These are phyloP conservation scores for Ailurus styani DNA, from an alignment of 2,113 vertebrate genomes.

Conservation along the genomic window DNA sequence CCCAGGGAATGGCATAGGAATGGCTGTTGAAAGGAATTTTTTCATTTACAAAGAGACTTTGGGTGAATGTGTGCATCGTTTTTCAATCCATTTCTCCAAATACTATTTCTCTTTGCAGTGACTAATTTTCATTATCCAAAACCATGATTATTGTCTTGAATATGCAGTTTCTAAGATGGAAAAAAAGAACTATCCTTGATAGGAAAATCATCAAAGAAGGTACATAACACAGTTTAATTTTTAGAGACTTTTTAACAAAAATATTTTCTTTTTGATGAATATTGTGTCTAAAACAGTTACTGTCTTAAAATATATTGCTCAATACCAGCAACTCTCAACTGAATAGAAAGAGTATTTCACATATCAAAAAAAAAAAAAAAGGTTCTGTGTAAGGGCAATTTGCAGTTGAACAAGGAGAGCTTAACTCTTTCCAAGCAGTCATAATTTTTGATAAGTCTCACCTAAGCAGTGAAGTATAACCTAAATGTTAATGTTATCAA, in stretches of 20 bases:
- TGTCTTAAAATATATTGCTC: neutral
- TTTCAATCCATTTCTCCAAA: neutral
- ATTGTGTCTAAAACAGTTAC: neutral
- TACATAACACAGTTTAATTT: neutral
- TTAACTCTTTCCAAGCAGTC: conserved; percentile 15
- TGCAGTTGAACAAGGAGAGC: neutral
- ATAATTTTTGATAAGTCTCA: conserved; percentile 23
- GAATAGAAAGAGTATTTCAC: neutral
- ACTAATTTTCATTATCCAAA: neutral
- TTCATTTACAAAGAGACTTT: neutral
- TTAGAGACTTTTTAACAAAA: neutral
- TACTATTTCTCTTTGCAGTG: neutral
- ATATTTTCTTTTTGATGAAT: conserved; percentile 15
- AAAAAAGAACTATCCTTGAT: neutral
- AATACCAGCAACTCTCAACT: neutral
- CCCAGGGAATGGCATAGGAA: neutral
- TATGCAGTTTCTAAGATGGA: neutral
- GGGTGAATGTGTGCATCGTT: neutral
- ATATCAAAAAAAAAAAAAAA: neutral
- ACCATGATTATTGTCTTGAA: neutral
- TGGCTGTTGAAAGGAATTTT: neutral
- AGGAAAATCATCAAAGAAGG: neutral
- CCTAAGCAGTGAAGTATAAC: neutral
- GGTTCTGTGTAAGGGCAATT: neutral
- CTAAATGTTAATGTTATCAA: conserved; percentile 47